phyloP scores from a whole-genome alignment of 2,113 vertebrate genomes.

The Anolis carolinensis region DNA sequence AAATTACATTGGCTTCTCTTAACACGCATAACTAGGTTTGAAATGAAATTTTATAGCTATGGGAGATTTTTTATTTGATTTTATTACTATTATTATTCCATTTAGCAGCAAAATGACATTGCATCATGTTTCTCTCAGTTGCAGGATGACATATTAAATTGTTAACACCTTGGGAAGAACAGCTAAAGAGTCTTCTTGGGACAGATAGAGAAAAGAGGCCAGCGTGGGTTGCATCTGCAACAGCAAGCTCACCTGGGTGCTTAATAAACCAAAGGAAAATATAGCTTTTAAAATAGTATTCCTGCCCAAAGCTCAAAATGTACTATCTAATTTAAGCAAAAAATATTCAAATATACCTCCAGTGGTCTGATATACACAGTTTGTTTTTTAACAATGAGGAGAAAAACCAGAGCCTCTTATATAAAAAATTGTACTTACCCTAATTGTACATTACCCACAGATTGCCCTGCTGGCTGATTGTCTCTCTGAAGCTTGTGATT shows the following conservation, averaged over 20 bases:
- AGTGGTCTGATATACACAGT: neutral
- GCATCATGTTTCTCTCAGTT: slow-evolving; percentile 4
- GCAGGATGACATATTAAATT: neutral
- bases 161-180: neutral
- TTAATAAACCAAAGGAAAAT: slow-evolving; percentile 15
- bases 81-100: neutral
- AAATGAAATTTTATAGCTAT: neutral
- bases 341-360: neutral
- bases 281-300: neutral
- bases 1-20: neutral
- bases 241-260: neutral
- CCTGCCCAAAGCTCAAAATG: neutral
- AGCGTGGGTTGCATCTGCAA: neutral
- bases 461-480: neutral
- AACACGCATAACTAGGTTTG: neutral
- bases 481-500: neutral
- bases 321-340: neutral
- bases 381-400: slow-evolving; percentile 7
- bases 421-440: neutral
- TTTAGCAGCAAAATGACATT: slow-evolving; percentile 1
- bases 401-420: neutral
- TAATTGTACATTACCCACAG: neutral
- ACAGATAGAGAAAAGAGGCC: neutral
- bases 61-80: neutral
- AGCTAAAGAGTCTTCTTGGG: neutral